Conservation (phyloP, 1,140 invertebrate genomes). For the Ceratosolen solmsi region DNA sequence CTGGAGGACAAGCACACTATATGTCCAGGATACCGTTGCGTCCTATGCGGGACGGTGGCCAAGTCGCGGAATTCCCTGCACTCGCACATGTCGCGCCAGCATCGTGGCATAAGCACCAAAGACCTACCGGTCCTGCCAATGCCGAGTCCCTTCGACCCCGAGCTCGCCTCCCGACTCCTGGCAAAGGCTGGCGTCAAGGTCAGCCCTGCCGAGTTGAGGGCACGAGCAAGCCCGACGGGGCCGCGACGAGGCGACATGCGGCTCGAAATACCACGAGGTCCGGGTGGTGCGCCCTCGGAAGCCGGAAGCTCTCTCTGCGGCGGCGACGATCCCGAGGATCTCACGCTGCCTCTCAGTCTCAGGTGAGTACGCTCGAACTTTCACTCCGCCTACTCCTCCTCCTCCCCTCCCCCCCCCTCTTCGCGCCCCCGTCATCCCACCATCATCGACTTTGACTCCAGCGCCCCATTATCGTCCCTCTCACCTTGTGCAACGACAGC, state of each 20-base stretch:
- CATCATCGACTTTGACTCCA: too few species aligned
- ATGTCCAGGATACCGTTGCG: conserved; percentile 92
- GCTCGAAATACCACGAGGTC: conserved; percentile 77
- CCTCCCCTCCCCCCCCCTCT: neutral
- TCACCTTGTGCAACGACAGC: too few species aligned
- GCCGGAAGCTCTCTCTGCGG: conserved; percentile 81
- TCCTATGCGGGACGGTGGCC: conserved; percentile 91
- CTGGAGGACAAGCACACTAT: conserved; percentile 94
- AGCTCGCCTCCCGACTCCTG: conserved; percentile 84
- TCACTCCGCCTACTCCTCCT: neutral
- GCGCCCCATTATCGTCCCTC: too few species aligned
- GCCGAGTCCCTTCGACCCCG: conserved; percentile 92
- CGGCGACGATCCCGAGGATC: conserved; percentile 86
- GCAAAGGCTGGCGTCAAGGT: conserved; percentile 91
- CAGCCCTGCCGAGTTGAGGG: conserved; percentile 85
- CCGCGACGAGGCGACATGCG: conserved; percentile 84
- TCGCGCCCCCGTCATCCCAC: neutral
- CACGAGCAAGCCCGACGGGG: conserved; percentile 87
- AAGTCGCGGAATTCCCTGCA: conserved; percentile 92
- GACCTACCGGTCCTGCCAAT: conserved; percentile 91
- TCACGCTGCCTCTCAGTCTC: conserved; percentile 77
- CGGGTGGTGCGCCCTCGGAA: conserved; percentile 76
- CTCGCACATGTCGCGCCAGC: conserved; percentile 93
- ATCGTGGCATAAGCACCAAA: conserved; percentile 92
- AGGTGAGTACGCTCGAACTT: conserved; percentile 49